These are phyloP conservation scores for Apodemus sylvaticus DNA, from an alignment of 2,113 vertebrate species.

Conservation along the genomic window DNA sequence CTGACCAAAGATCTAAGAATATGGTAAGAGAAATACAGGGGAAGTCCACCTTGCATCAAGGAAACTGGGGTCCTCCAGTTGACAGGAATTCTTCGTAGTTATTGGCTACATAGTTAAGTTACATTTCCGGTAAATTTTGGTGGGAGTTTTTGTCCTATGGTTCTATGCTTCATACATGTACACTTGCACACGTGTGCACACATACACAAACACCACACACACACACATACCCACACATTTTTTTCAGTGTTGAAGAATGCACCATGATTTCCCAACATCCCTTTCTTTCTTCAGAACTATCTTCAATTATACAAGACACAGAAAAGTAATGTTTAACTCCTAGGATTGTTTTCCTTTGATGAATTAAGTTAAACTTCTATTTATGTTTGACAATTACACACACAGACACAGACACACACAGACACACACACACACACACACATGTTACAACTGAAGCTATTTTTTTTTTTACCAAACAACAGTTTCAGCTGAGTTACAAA, in stretches of 20 bases:
- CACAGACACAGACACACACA: not conserved
- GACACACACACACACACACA: not conserved
- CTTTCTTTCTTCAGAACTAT: not conserved
- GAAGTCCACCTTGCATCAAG: not conserved
- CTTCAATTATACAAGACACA: not conserved
- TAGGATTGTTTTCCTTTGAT: not conserved
- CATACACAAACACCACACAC: not conserved
- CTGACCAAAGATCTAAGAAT: not conserved
- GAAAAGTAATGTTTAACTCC: not conserved
- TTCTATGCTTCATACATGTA: not conserved
- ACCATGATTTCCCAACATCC: not conserved
- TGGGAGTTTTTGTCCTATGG: not conserved
- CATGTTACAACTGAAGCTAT: not conserved
- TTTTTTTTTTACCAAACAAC: not conserved
- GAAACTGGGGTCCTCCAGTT: not conserved
- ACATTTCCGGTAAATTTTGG: not conserved
- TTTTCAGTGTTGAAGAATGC: not conserved
- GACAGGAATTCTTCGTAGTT: not conserved
- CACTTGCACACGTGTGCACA: not conserved
- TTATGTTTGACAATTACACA: not conserved
- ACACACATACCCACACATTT: not conserved
- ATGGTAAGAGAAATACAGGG: not conserved
- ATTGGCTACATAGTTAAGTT: not conserved
- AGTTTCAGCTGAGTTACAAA: not conserved
- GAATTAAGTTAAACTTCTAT: not conserved